These are phyloP conservation scores for Monopterus albus DNA, from an alignment of 2,113 vertebrate genomes.

Conservation along the genomic window DNA sequence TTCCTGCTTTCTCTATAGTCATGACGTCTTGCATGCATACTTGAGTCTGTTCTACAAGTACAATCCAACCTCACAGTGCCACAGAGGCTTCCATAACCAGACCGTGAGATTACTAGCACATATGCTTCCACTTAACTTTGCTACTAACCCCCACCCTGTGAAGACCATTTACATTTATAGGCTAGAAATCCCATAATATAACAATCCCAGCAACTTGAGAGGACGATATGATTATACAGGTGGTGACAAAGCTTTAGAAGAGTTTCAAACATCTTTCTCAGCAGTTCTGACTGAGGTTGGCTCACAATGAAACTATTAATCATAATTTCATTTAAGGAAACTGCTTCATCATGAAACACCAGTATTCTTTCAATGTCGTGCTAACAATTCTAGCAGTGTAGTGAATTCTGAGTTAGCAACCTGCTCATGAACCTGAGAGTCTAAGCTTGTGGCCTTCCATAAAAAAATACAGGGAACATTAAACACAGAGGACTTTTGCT, in stretches of 20 bases:
- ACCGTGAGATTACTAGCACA: conserved; percentile 55
- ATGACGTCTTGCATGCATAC: conserved; percentile 14
- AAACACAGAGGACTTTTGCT: conserved; percentile 53
- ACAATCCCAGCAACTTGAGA: conserved; percentile 32
- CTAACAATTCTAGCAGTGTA: conserved; percentile 29
- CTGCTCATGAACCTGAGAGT: conserved; percentile 33
- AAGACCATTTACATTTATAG: conserved; percentile 56
- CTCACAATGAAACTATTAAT: conserved; percentile 38
- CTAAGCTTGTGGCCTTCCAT: neutral
- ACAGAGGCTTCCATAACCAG: conserved; percentile 60
- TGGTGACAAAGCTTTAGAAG: conserved; percentile 33
- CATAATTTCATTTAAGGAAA: conserved; percentile 10
- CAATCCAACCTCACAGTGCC: conserved; percentile 46
- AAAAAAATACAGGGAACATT: neutral
- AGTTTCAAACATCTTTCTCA: conserved; percentile 24
- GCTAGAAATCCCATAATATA: conserved; percentile 37
- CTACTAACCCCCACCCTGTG: conserved; percentile 39
- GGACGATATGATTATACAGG: conserved; percentile 56
- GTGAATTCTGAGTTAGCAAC: conserved; percentile 31
- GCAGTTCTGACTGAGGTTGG: conserved; percentile 12
- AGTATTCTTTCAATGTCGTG: conserved; percentile 17
- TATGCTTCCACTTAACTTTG: conserved; percentile 76
- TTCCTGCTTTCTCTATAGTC: conserved; percentile 22
- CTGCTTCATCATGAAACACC: conserved; percentile 14
- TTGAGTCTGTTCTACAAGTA: conserved; percentile 34